Evolutionary conservation across 35 echinoderm and acorn worm genomes (phyloP), one percentile per base, ranked within the genome.

Genomic region (Anneissia japonica): DNA sequence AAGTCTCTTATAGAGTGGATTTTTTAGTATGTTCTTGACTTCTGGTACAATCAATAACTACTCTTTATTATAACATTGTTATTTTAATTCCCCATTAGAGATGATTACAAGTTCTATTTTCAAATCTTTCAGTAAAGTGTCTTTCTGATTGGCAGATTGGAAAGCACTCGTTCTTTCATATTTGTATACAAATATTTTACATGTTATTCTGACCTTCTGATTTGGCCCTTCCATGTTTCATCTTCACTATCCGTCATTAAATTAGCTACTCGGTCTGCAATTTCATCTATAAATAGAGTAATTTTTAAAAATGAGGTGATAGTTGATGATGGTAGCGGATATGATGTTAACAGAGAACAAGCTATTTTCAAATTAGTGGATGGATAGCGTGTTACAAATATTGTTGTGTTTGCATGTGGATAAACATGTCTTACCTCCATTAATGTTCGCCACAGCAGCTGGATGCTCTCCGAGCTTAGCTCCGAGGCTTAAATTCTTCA

Each of bases 401-500:
- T n/a, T n/a, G n/a, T n/a, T n/a, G n/a, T n/a, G n/a, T n/a, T n/a
- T n/a, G n/a, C n/a, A n/a, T n/a, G n/a, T n/a, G n/a, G n/a, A 9
- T 64, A 2, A 6, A 64, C 26, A 26, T 77, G 4, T 73, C 94
- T 88, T 46, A 97, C 94, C 94, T 72, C 81, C 51, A 39, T 46
- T 88, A 12, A 94, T 41, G 79, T 74, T 93, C 0, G 86, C 95
- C 29, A 98, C 95, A 21, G 91, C 91, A 39, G 95, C 95, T 80
- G 92, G 91, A 86, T 94, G 87, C 46, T 98, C 95, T 9, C 95
- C 95, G 19, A 98, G 89, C 29, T 91, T 91, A 35, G 95, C 95
- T 79, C 95, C 95, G 10, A 94, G 46, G 34, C 95, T 98, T 76
- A 92, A 89, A 86, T 98, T 98, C n/a, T 92, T 46, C 76, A 98